Evolutionary conservation across 2,797 vertebrate genomes (phyloP).

Genomic region (Pangasius larnaudii): DNA sequence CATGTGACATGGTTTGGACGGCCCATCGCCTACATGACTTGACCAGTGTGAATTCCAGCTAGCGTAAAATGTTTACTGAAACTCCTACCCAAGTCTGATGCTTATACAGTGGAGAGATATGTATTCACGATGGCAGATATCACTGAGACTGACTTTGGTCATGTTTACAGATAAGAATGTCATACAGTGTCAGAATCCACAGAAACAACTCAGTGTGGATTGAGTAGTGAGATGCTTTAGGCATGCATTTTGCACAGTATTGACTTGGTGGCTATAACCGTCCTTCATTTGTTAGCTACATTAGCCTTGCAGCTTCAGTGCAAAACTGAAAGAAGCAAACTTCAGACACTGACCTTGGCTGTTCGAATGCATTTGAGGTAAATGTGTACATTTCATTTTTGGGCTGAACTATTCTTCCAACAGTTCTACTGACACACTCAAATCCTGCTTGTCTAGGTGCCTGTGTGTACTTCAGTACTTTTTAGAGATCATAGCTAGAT

Average conservation of each 20-base stretch:
- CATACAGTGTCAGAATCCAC: background rate
- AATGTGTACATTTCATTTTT: background rate
- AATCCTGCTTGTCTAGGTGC: slow-evolving; percentile 6
- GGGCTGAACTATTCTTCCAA: background rate
- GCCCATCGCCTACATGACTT: background rate
- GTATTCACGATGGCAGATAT: background rate
- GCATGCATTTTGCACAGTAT: background rate
- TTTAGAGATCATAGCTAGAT: slow-evolving; percentile 52
- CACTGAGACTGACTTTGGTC: too few relatives aligned
- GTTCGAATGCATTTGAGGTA: background rate
- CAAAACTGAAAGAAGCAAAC: background rate
- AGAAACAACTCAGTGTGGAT: background rate
- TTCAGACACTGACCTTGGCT: background rate
- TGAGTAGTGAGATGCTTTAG: too few relatives aligned
- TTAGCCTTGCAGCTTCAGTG: background rate
- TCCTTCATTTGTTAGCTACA: background rate
- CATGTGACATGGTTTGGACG: background rate
- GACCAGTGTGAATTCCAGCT: background rate
- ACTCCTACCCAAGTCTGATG: background rate
- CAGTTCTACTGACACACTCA: background rate
- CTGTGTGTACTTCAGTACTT: slow-evolving; percentile 21
- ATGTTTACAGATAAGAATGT: background rate
- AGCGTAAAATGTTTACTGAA: background rate
- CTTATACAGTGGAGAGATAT: background rate
- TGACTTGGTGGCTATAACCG: background rate